Conservation (phyloP, 2,888 invertebrate species). For the Eulithis prunata region DNA sequence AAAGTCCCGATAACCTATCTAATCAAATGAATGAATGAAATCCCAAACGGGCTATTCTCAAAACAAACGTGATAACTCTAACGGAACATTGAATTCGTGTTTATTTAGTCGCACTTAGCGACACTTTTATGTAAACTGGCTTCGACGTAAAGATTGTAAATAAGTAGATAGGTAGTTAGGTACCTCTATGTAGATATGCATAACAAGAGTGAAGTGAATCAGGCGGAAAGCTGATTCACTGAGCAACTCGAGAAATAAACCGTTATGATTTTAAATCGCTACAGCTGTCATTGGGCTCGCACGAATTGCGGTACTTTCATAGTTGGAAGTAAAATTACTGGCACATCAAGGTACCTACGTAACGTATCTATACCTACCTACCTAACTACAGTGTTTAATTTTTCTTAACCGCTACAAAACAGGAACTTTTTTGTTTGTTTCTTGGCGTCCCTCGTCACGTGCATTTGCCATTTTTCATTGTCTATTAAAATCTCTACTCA, state of each 20-base stretch:
- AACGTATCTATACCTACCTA: too few species aligned
- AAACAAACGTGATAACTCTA: constrained; percentile 30
- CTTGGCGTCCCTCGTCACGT: too few species aligned
- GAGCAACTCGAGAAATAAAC: constrained; percentile 68
- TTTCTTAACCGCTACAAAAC: too few species aligned
- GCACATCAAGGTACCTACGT: background rate
- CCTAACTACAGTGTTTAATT: too few species aligned
- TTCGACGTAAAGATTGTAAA: constrained; percentile 41
- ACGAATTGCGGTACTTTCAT: constrained; percentile 74
- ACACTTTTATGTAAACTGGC: constrained; percentile 45
- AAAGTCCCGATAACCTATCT: too few species aligned
- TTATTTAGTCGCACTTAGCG: constrained; percentile 41
- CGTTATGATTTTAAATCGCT: constrained; percentile 81
- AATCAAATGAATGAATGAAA: constrained; percentile 18
- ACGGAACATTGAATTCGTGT: constrained; percentile 36
- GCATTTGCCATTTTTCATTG: too few species aligned
- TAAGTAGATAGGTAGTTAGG: background rate
- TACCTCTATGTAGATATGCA: constrained; percentile 25
- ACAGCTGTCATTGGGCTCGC: constrained; percentile 71
- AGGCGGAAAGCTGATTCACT: constrained; percentile 80
- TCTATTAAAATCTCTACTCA: too few species aligned
- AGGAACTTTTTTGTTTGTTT: too few species aligned
- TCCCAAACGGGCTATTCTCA: constrained; percentile 12
- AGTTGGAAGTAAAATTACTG: constrained; percentile 35
- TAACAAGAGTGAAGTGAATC: constrained; percentile 66